These are phyloP conservation scores for Apodemus sylvaticus DNA, from an alignment of 2,113 vertebrate species.

Conservation along the genomic window DNA sequence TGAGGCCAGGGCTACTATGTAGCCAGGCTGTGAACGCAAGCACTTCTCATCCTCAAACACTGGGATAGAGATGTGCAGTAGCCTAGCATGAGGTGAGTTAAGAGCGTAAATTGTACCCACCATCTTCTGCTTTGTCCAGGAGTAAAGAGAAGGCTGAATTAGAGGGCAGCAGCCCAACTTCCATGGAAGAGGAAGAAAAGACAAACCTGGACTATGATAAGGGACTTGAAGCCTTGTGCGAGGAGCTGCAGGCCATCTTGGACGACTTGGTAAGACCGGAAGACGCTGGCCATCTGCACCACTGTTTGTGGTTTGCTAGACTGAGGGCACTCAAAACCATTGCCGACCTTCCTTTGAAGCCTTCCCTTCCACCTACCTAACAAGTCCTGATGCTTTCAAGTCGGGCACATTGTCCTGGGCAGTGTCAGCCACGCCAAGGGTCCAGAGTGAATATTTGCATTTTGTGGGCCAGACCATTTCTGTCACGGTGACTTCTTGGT, in stretches of 20 bases:
- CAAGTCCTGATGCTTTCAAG: not conserved
- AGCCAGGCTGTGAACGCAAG: not conserved
- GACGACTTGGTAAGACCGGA: conserved; percentile 88
- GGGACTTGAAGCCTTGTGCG: conserved; percentile 88
- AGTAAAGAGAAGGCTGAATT: conserved; percentile 79
- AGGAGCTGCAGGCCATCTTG: conserved; percentile 86
- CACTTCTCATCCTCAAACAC: not conserved
- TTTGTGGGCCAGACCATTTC: not conserved
- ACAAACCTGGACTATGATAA: conserved; percentile 64
- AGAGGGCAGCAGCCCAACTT: conserved; percentile 64
- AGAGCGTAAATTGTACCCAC: not conserved
- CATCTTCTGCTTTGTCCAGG: conserved; percentile 75
- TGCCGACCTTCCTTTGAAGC: accelerated
- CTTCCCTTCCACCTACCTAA: not conserved
- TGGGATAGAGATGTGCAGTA: not conserved
- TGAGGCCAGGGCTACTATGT: not conserved
- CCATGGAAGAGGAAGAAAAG: conserved; percentile 60
- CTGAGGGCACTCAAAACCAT: accelerated
- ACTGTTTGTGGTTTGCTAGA: accelerated
- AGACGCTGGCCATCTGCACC: accelerated
- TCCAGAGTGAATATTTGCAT: not conserved
- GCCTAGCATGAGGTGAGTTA: not conserved
- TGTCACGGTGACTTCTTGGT: accelerated
- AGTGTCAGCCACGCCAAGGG: not conserved
- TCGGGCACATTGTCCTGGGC: accelerated